Evolutionary conservation across 2,888 invertebrate genomes (phyloP), one percentile per base, ranked within the genome.

Genomic region (Leptopilina drosophilae): DNA sequence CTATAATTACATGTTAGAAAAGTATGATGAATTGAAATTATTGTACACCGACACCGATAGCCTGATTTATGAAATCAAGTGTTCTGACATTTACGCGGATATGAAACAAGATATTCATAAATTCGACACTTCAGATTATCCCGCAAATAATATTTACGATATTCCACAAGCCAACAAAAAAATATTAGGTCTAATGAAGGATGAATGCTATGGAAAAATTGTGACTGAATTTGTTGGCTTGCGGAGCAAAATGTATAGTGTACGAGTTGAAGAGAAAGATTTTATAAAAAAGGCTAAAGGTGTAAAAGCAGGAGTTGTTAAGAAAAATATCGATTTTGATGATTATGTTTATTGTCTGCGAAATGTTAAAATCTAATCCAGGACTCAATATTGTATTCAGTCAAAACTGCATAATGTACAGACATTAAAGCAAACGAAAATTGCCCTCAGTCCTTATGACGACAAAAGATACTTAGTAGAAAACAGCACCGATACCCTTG

Each of bases 1-100:
- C 81, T 87, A 87, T 76, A 80, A 86, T 65, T 85, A 82, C 76
- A 83, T 89, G 80, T 20, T 42, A 6, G 42, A 49, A 11, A 62
- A 76, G 33, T 86, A 84, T 69, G 62, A 64, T 15, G 64, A 81
- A 67, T 69, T 75, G 76, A 85, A 81, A 78, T 33, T 87, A 8
- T 78, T 85, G 33, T 86, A 87, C 64, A 84, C 82, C 6, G 87
- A 78, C 33, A 56, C 75, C 5, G 65, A 78, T 7, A 59, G 59
- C 7, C n/a, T 59, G 4, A 15, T 59, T n/a, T 59, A 59, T 59
- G 59, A 59, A 59, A 59, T 59, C 1, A 59, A 59, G n/a, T 14
- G n/a, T 7, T 14, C n/a, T 4, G n/a, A 59, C n/a, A 5, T 59
- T n/a, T 59, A 59, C n/a, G 1, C 4, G 0, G 59, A 59, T 7